Evolutionary conservation across 1,140 invertebrate genomes (phyloP).

Genomic region (Homarus americanus): DNA sequence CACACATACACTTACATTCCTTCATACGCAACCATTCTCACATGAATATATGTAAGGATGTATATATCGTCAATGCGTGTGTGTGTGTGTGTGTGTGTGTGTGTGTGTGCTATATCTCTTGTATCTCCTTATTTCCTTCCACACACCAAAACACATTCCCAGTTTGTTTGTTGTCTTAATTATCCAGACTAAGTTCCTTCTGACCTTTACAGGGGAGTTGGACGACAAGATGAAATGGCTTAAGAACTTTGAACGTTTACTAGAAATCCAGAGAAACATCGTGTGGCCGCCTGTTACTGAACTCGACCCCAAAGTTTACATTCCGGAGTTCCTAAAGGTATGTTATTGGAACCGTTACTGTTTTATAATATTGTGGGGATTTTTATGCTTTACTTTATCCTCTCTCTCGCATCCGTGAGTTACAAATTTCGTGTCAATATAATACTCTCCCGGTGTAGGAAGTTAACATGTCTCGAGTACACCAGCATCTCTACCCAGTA

Average conservation of each 20-base stretch:
- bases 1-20: background rate
- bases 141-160: too few species aligned
- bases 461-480: too few species aligned
- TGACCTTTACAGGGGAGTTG: conserved; percentile 81
- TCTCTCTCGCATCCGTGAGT: too few species aligned
- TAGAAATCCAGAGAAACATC: conserved; percentile 85
- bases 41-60: background rate
- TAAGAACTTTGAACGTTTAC: conserved; percentile 85
- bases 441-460: too few species aligned
- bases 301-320: conserved; percentile 83
- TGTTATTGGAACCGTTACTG: background rate
- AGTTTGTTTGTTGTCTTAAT: background rate
- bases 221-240: conserved; percentile 87
- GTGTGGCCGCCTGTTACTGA: conserved; percentile 85
- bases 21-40: background rate
- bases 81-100: background rate
- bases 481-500: too few species aligned
- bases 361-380: too few species aligned
- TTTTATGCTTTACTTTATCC: background rate
- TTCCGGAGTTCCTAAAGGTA: conserved; percentile 81
- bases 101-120: background rate
- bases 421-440: too few species aligned
- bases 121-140: background rate
- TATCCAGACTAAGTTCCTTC: background rate
- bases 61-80: background rate